phyloP scores from a whole-genome alignment of 2,888 invertebrate species.

The Caenorhabditis angaria region DNA sequence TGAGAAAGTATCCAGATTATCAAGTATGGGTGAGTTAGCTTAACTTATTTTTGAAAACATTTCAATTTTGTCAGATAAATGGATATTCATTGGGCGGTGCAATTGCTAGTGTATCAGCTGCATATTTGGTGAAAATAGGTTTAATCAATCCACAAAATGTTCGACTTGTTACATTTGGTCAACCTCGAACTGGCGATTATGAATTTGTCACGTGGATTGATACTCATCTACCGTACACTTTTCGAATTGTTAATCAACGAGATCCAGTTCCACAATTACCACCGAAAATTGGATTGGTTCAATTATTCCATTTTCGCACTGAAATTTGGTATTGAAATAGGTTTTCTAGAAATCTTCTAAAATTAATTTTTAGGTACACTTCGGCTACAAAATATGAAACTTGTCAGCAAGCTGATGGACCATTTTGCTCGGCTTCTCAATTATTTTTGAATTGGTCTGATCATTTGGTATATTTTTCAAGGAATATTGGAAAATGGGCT shows the following conservation, averaged over 20 bases:
- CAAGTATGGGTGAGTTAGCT: constrained; percentile 29
- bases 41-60: neutral
- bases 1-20: constrained; percentile 44
- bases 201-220: constrained; percentile 49
- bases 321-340: constrained; percentile 37
- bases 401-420: constrained; percentile 48
- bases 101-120: constrained; percentile 51
- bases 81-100: constrained; percentile 54
- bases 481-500: neutral
- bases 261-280: constrained; percentile 55
- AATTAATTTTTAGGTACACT: constrained; percentile 26
- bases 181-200: constrained; percentile 56
- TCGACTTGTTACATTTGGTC: constrained; percentile 55
- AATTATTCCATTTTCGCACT: constrained; percentile 47
- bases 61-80: too few species aligned
- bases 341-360: neutral
- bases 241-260: constrained; percentile 44
- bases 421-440: constrained; percentile 45
- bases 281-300: constrained; percentile 32
- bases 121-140: constrained; percentile 36
- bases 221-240: constrained; percentile 40
- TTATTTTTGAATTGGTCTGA: constrained; percentile 32
- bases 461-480: constrained; percentile 45
- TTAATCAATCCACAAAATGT: constrained; percentile 29
- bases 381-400: constrained; percentile 48